These are phyloP conservation scores for Melanerpes formicivorus DNA, from an alignment of 2,113 vertebrate genomes.

Conservation along the genomic window DNA sequence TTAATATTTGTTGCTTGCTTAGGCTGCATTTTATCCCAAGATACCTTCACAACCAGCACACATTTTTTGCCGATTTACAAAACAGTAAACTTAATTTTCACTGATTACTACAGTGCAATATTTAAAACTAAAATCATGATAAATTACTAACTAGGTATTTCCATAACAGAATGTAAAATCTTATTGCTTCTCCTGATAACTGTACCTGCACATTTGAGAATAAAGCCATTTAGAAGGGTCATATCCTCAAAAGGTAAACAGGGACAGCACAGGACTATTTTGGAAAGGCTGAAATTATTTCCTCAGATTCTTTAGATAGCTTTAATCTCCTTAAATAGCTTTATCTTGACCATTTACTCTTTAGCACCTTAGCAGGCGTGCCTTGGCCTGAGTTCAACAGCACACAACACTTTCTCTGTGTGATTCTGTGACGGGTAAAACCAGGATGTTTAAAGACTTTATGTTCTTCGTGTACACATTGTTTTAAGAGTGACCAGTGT, in stretches of 20 bases:
- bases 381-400: background rate
- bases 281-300: background rate
- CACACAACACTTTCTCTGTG: background rate
- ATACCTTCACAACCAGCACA: background rate
- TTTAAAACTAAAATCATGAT: background rate
- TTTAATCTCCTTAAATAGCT: background rate
- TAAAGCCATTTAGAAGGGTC: background rate
- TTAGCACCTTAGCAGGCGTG: background rate
- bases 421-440: background rate
- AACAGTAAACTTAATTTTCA: background rate
- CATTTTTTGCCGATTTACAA: accelerated
- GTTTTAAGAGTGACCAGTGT: background rate
- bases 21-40: background rate
- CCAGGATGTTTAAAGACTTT: background rate
- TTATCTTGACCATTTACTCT: background rate
- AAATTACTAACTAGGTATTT: background rate
- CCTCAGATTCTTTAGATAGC: background rate
- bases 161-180: background rate
- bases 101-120: background rate
- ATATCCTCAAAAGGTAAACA: background rate
- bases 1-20: background rate
- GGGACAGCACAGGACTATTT: background rate
- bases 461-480: background rate
- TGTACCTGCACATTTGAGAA: background rate
- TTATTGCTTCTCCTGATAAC: background rate